Percentiles rank a stretch among this genome's conserved stretches.
phyloP scores from a whole-genome alignment of 1,140 invertebrate species.

The Polypedilum vanderplanki region DNA sequence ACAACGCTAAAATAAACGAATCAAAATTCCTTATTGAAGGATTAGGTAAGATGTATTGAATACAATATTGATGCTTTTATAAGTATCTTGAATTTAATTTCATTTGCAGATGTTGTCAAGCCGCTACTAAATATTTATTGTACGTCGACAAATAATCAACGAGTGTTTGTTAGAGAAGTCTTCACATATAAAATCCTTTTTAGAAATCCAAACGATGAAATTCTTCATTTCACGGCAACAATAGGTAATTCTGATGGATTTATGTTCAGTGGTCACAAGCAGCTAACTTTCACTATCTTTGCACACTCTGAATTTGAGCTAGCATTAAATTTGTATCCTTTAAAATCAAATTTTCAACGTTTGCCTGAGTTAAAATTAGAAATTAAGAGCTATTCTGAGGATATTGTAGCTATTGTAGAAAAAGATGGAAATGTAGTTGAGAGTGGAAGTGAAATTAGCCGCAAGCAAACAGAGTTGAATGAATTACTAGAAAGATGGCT shows the following conservation, averaged over 20 bases:
- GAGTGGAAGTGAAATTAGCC: background rate
- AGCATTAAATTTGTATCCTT: conserved; percentile 42
- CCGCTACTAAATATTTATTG: conserved; percentile 43
- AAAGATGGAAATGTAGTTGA: background rate
- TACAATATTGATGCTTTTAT: background rate
- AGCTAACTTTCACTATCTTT: conserved; percentile 43
- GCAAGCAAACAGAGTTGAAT: conserved; percentile 40
- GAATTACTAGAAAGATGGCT: conserved; percentile 40
- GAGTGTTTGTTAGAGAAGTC: conserved; percentile 44
- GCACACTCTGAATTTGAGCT: conserved; percentile 41
- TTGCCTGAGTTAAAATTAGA: conserved; percentile 40
- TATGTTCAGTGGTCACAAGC: conserved; percentile 40
- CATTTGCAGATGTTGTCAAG: conserved; percentile 36
- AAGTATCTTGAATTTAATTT: background rate
- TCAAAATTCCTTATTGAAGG: conserved; percentile 42
- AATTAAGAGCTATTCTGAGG: conserved; percentile 38
- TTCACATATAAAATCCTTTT: conserved; percentile 42
- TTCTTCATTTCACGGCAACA: conserved; percentile 38
- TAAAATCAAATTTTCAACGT: conserved; percentile 43
- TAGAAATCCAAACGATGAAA: conserved; percentile 39
- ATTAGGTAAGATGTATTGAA: conserved; percentile 31
- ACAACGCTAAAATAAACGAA: conserved; percentile 39
- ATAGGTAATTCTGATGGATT: conserved; percentile 42
- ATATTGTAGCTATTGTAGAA: background rate
- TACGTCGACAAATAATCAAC: conserved; percentile 39